A percentile compares a stretch with the other conserved stretches of the same genome.
Evolutionary conservation across 2,113 vertebrate genomes (phyloP).

Genomic region (Ptilorrhoa leucosticta): DNA sequence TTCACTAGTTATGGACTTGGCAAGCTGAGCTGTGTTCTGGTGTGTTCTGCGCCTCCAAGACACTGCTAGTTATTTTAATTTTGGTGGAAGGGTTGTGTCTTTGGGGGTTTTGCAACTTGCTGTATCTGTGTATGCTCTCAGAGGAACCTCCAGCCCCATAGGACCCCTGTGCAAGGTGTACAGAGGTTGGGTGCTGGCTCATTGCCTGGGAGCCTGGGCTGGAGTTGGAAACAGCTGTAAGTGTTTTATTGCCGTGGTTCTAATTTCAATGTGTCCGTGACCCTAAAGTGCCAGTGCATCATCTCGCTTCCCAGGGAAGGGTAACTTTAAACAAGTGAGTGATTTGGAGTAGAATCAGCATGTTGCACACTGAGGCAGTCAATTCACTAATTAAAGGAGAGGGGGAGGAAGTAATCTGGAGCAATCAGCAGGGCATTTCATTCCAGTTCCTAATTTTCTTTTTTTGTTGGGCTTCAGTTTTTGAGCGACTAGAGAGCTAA

Average conservation of each 20-base stretch:
- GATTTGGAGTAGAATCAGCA: background rate
- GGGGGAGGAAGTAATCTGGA: background rate
- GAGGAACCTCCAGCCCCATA: background rate
- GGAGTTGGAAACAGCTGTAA: background rate
- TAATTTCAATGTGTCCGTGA: background rate
- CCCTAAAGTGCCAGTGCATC: background rate
- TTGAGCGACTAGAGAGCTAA: background rate
- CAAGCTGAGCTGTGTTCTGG: background rate
- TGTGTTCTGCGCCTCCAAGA: background rate
- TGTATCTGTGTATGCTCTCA: background rate
- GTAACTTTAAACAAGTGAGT: background rate
- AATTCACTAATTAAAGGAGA: constrained; percentile 18
- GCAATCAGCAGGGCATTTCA: constrained; percentile 39
- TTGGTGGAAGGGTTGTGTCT: background rate
- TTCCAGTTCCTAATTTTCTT: background rate
- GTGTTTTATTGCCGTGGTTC: background rate
- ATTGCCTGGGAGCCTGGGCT: background rate
- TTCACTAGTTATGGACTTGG: background rate
- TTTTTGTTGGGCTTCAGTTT: constrained; percentile 21
- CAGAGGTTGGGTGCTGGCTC: background rate
- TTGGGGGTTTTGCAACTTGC: background rate
- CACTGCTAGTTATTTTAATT: background rate
- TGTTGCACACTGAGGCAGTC: background rate
- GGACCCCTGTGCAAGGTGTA: background rate
- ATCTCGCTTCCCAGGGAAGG: background rate